phyloP scores from a whole-genome alignment of 2,888 invertebrate species.

The Zaprionus bogoriensis region DNA sequence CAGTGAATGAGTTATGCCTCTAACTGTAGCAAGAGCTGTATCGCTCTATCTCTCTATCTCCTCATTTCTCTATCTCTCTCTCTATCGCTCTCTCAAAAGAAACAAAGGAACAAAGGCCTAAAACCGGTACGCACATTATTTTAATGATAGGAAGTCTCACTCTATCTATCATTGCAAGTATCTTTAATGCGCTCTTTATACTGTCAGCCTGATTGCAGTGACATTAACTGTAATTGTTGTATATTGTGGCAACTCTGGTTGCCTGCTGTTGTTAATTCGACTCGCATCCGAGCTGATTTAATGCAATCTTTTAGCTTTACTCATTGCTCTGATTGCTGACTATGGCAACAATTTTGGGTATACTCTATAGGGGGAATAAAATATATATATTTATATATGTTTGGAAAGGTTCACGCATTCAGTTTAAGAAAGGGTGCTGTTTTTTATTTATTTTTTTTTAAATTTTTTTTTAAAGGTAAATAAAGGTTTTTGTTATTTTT shows the following conservation, averaged over 20 bases:
- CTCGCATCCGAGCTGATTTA: constrained; percentile 14
- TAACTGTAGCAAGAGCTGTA: not conserved
- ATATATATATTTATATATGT: too few relatives aligned
- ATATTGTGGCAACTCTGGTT: constrained; percentile 6
- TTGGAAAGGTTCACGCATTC: too few relatives aligned
- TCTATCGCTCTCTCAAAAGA: not conserved
- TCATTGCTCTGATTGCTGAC: too few relatives aligned
- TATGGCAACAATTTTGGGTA: too few relatives aligned
- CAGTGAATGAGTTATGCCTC: constrained; percentile 40
- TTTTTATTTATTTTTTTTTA: too few relatives aligned
- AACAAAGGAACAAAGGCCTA: not conserved
- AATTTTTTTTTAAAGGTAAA: too few relatives aligned
- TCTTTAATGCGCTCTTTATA: too few relatives aligned
- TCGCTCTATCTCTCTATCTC: not conserved
- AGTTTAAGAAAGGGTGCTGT: too few relatives aligned
- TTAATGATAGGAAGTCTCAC: not conserved
- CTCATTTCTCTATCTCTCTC: not conserved
- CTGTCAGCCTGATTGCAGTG: constrained; percentile 21
- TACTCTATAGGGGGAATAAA: too few relatives aligned
- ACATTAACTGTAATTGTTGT: constrained; percentile 26
- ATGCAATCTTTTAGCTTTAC: constrained; percentile 38
- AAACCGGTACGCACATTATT: not conserved
- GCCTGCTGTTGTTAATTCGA: not conserved
- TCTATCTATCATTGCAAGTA: too few relatives aligned
- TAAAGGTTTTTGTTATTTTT: too few relatives aligned